These are phyloP conservation scores for Halcyon smyrnensis DNA, from an alignment of 2,797 vertebrate species.

Conservation along the genomic window DNA sequence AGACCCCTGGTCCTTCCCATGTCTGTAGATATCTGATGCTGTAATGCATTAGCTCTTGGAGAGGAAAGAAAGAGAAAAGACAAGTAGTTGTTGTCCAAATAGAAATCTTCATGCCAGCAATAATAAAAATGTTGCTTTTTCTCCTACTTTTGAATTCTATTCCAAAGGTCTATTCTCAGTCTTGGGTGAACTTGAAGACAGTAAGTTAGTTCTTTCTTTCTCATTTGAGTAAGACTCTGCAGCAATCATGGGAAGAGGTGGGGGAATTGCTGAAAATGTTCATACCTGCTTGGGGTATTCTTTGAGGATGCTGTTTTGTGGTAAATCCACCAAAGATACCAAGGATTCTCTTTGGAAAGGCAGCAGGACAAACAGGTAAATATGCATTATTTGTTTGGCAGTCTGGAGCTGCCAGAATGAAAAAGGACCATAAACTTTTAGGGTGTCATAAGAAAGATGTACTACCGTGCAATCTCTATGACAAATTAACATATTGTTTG, in stretches of 20 bases:
- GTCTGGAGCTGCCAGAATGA: not conserved
- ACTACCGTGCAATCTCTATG: not conserved
- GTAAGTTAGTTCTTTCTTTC: not conserved
- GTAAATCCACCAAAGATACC: not conserved
- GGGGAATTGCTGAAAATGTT: not conserved
- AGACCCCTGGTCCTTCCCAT: not conserved
- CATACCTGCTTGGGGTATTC: not conserved
- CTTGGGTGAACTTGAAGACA: not conserved
- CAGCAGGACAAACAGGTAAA: not conserved
- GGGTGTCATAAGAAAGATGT: not conserved
- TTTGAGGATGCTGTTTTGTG: not conserved
- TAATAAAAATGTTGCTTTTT: slow-evolving; percentile 3
- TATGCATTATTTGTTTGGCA: not conserved
- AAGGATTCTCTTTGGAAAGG: not conserved
- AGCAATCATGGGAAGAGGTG: not conserved
- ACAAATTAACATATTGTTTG: not conserved
- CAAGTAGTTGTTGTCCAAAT: not conserved
- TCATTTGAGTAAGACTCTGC: not conserved
- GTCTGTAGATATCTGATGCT: not conserved
- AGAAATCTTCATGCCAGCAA: not conserved
- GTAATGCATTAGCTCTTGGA: not conserved
- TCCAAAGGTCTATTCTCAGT: not conserved
- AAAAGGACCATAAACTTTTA: not conserved
- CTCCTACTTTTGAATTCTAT: slow-evolving; percentile 12
- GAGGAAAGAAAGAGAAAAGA: not conserved